These are phyloP conservation scores for Spialia ferax DNA, from an alignment of 2,888 invertebrate genomes.

Conservation along the genomic window DNA sequence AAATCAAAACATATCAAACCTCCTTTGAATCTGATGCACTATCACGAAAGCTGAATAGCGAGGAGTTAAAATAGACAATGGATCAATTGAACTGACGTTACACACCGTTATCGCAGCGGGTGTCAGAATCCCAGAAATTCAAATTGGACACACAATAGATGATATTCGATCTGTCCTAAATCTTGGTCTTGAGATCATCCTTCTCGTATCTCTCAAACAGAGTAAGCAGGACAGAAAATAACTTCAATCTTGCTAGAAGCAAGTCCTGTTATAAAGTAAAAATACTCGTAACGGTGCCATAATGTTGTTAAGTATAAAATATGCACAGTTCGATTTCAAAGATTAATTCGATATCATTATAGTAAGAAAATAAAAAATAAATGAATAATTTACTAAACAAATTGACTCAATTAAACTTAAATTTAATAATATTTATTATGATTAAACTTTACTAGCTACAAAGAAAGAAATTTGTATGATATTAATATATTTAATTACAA, in stretches of 20 bases:
- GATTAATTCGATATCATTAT: background rate
- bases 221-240: background rate
- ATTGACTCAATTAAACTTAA: background rate
- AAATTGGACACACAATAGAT: slow-evolving; percentile 40
- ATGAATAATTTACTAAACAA: background rate
- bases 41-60: slow-evolving; percentile 10
- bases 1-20: no score
- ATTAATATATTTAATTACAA: no score
- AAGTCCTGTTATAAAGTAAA: slow-evolving; percentile 17
- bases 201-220: slow-evolving; percentile 1
- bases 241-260: background rate
- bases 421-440: background rate
- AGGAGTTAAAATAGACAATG: slow-evolving; percentile 24
- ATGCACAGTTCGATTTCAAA: background rate
- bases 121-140: slow-evolving; percentile 41
- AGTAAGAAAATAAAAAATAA: background rate
- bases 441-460: no score
- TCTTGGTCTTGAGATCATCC: slow-evolving; percentile 19
- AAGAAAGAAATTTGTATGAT: no score
- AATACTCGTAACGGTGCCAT: background rate
- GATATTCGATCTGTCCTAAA: slow-evolving; percentile 24
- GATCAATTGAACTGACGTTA: slow-evolving; percentile 12
- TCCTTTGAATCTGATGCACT: slow-evolving; percentile 4
- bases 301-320: background rate
- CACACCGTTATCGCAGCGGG: slow-evolving; percentile 40